Evolutionary conservation across 2,113 vertebrate genomes (phyloP), one percentile per base, ranked within the genome.

Genomic region (Rhinoderma darwinii): DNA sequence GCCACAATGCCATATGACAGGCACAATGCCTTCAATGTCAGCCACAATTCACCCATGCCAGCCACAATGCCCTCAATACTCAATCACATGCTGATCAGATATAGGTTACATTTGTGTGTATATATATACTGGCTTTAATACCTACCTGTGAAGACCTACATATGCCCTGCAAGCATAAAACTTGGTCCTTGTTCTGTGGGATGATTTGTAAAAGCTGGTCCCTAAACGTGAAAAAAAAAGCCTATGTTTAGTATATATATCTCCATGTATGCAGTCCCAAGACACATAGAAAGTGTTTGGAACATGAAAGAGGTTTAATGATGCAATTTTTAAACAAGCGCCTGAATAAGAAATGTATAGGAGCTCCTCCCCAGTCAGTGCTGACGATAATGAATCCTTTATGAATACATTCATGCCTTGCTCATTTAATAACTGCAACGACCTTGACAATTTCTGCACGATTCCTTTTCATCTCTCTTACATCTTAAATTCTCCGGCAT

Each of bases 151-250:
- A 87, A 74, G 77, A 82, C 25, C 56, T 84, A 84, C 82, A 89
- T 82, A 92, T 88, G 6, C 85, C 83, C 80, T 90, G 90, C 84
- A 92, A 89, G 20, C 90, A 84, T 32, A 89, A 74, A 43, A 89
- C 85, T 88, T 93, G 90, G 80, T 90, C 76, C 81, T 73, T 18
- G 56, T 91, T 89, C 89, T 89, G 84, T 83, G 91, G 90, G 47
- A 91, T 70, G 85, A 90, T 43, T 76, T 74, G 79, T 51, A 90
- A 87, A 86, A 92, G 88, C 35, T 89, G 88, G 86, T 93, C 88
- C 63, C 90, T 92, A 74, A 68, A 89, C n/a, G n/a, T 2, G 3
- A 39, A 41, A 89, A 89, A 88, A 63, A 72, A 90, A 4, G 17
- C 15, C 14, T 3, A 82, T 44, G 37, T 35, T 61, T n/a, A 63